Conservation (phyloP, 2,888 invertebrate species). For the Nysson spinosus region DNA sequence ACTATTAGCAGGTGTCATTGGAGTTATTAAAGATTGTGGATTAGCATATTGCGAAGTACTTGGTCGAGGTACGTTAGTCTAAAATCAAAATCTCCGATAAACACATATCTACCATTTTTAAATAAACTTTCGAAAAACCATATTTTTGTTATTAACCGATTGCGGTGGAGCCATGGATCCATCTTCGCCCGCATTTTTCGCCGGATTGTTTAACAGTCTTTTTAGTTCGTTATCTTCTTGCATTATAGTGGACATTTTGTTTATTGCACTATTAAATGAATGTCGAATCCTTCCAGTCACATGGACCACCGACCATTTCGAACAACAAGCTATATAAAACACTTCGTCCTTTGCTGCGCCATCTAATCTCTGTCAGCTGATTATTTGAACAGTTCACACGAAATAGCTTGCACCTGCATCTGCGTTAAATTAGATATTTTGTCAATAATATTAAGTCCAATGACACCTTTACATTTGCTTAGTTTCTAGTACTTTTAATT, state of each 20-base stretch:
- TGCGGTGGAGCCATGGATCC: constrained; percentile 72
- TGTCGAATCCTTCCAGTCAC: constrained; percentile 11
- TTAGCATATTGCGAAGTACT: constrained; percentile 67
- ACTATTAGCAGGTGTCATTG: constrained; percentile 63
- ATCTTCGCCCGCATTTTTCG: constrained; percentile 67
- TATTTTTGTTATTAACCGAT: constrained; percentile 62
- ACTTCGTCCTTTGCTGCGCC: not conserved
- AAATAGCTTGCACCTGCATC: not conserved
- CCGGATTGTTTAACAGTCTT: constrained; percentile 66
- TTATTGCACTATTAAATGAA: not conserved
- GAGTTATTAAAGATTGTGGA: constrained; percentile 68
- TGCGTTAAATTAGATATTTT: not conserved
- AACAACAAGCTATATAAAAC: constrained; percentile 7
- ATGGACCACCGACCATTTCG: constrained; percentile 23
- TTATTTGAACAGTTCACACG: not conserved
- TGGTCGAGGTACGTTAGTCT: constrained; percentile 72
- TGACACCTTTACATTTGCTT: too few species aligned
- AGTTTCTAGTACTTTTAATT: too few species aligned
- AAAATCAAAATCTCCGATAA: constrained; percentile 23
- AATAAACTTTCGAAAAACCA: too few species aligned
- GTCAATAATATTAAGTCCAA: not conserved
- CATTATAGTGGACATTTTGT: constrained; percentile 38
- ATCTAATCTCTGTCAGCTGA: constrained; percentile 10
- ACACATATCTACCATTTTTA: too few species aligned
- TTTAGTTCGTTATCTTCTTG: constrained; percentile 68